Conservation (phyloP, 2,797 vertebrate species). For the Tolypeutes matacus region DNA sequence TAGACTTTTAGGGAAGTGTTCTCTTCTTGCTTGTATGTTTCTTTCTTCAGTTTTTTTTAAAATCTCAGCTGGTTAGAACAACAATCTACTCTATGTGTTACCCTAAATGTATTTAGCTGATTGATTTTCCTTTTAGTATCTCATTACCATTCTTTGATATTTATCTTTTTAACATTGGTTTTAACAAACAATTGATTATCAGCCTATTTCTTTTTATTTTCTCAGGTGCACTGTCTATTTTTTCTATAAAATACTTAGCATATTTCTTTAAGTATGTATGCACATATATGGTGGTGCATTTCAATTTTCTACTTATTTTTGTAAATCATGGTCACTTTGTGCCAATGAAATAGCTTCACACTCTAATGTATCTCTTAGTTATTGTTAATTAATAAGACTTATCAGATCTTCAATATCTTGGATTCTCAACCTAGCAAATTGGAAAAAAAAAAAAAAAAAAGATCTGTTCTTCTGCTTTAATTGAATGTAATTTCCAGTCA, state of each 20-base stretch:
- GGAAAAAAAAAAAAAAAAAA: background rate
- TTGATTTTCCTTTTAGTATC: constrained; percentile 5
- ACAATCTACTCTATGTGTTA: background rate
- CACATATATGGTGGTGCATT: background rate
- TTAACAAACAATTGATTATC: background rate
- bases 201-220: background rate
- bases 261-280: background rate
- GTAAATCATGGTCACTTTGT: background rate
- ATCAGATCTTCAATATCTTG: background rate
- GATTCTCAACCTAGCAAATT: background rate
- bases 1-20: background rate
- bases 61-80: background rate
- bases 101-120: background rate
- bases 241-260: background rate
- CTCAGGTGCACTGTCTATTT: background rate
- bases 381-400: background rate
- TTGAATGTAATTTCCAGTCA: background rate
- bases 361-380: background rate
- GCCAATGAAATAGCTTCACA: background rate
- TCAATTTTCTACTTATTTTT: background rate
- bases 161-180: background rate
- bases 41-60: background rate
- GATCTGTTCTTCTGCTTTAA: background rate
- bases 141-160: background rate
- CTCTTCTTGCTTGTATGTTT: background rate